A percentile compares a stretch with the other conserved stretches of the same genome.
Evolutionary conservation across 2,888 invertebrate genomes (phyloP).

Genomic region (Brachyopa scutellaris): DNA sequence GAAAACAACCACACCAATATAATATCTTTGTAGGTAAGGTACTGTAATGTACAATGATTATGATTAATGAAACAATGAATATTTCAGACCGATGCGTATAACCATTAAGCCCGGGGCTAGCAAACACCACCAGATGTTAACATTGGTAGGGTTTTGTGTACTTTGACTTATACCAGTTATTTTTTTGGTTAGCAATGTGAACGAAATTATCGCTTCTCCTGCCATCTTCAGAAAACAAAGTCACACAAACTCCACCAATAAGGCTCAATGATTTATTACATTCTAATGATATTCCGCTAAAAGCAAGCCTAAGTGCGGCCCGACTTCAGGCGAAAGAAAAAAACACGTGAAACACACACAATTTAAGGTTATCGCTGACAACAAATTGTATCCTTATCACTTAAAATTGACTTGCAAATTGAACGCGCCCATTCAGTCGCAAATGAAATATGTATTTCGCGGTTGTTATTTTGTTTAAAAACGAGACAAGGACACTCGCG

Average conservation of each 20-base stretch:
- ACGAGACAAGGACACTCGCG: slow-evolving; percentile 11
- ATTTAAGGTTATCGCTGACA: background rate
- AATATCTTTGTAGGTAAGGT: too few relatives aligned
- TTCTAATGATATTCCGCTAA: slow-evolving; percentile 32
- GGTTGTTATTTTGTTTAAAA: background rate
- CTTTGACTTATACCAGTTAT: slow-evolving; percentile 1
- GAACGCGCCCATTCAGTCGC: slow-evolving; percentile 8
- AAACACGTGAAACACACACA: background rate
- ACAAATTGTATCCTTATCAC: slow-evolving; percentile 11
- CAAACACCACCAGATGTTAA: slow-evolving; percentile 24
- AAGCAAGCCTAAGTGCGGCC: too few relatives aligned
- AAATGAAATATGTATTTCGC: slow-evolving; percentile 12
- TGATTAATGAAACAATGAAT: background rate
- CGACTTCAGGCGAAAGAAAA: too few relatives aligned
- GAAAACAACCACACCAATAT: too few relatives aligned
- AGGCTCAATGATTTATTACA: slow-evolving; percentile 38
- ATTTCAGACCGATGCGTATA: background rate
- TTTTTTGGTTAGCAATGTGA: slow-evolving; percentile 4
- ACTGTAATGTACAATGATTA: too few relatives aligned
- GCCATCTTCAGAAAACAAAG: background rate
- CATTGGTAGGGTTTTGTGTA: slow-evolving; percentile 2
- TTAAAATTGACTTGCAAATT: slow-evolving; percentile 42
- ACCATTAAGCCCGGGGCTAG: background rate
- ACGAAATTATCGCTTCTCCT: slow-evolving; percentile 12
- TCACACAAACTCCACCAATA: slow-evolving; percentile 3